Conservation (phyloP, 2,113 vertebrate genomes). For the Noturus placidus region DNA sequence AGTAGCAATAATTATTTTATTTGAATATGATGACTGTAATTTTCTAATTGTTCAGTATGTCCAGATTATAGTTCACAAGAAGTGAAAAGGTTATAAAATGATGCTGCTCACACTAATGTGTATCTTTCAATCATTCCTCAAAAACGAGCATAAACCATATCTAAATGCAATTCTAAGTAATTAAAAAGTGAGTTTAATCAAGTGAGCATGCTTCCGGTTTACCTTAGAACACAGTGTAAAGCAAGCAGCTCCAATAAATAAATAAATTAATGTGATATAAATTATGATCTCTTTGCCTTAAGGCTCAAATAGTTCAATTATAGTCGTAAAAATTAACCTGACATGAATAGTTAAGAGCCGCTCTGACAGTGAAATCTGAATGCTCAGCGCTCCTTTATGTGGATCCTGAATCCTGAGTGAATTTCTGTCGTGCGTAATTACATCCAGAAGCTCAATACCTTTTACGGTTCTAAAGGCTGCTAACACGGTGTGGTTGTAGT, state of each 20-base stretch:
- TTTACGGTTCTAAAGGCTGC: slow-evolving; percentile 33
- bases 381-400: slow-evolving; percentile 28
- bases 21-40: neutral
- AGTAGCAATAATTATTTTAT: too few species aligned
- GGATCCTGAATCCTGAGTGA: slow-evolving; percentile 18
- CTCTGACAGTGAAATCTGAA: neutral
- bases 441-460: neutral
- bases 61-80: neutral
- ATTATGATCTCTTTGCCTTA: neutral
- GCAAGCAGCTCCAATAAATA: neutral
- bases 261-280: neutral
- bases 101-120: neutral
- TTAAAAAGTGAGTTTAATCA: neutral
- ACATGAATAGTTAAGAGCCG: neutral
- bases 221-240: neutral
- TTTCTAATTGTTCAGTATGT: neutral
- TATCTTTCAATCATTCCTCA: neutral
- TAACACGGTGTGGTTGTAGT: slow-evolving; percentile 38
- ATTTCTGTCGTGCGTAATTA: slow-evolving; percentile 32
- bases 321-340: neutral
- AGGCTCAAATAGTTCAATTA: neutral
- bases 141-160: neutral
- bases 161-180: neutral
- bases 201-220: neutral
- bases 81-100: neutral